Conservation (phyloP, 92 coral and sea anemone genomes). For the Porites cylindrica region DNA sequence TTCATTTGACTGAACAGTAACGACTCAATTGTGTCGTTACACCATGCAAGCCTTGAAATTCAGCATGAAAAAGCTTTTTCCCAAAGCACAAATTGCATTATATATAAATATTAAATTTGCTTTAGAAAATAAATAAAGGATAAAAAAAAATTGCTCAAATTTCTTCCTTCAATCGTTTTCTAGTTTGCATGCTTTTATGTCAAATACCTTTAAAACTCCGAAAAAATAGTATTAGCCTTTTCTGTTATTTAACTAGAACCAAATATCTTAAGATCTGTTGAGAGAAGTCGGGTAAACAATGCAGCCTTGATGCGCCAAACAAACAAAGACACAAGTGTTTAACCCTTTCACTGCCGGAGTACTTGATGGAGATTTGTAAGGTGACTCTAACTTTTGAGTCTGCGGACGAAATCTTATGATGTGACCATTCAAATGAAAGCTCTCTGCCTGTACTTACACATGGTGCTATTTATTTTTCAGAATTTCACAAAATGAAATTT, state of each 20-base stretch:
- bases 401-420: too few species aligned
- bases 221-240: neutral
- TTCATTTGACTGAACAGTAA: constrained; percentile 2
- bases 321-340: neutral
- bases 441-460: too few species aligned
- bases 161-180: neutral
- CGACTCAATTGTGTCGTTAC: neutral
- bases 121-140: constrained; percentile 54
- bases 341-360: too few species aligned
- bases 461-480: too few species aligned
- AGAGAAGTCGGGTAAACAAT: neutral
- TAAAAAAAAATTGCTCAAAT: constrained; percentile 17
- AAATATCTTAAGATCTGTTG: neutral
- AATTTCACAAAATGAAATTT: too few species aligned
- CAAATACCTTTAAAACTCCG: neutral
- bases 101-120: constrained; percentile 50
- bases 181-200: neutral
- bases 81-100: constrained; percentile 22
- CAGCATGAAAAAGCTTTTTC: constrained; percentile 17
- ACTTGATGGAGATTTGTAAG: too few species aligned
- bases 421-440: too few species aligned
- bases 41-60: neutral
- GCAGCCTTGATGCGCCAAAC: neutral
- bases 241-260: too few species aligned
- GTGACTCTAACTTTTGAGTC: too few species aligned